A percentile compares a stretch with the other conserved stretches of the same genome.
These are phyloP conservation scores for Orthonychiurus folsomi DNA, from an alignment of 2,888 invertebrate species.

Conservation along the genomic window DNA sequence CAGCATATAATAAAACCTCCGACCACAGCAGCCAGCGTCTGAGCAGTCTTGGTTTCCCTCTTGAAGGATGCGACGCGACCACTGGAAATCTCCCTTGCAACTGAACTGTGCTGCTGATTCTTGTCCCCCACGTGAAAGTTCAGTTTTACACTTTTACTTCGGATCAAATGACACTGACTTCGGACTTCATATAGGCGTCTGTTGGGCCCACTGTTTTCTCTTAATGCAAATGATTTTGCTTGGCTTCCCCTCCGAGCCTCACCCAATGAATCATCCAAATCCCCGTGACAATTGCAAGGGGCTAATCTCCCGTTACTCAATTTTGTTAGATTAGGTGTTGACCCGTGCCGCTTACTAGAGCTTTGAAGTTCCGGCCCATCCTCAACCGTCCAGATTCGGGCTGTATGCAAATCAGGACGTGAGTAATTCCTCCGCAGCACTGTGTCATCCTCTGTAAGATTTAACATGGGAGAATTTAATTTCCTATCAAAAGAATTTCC, in stretches of 20 bases:
- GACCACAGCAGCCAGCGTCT: slow-evolving; percentile 75
- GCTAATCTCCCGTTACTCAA: neutral
- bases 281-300: neutral
- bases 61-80: slow-evolving; percentile 47
- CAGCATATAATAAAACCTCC: slow-evolving; percentile 80
- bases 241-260: neutral
- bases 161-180: neutral
- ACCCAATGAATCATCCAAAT: neutral
- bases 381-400: slow-evolving; percentile 39
- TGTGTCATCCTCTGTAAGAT: neutral
- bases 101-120: slow-evolving; percentile 32
- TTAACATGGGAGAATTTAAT: too few relatives aligned
- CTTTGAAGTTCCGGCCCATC: slow-evolving; percentile 10
- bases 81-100: slow-evolving; percentile 34
- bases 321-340: slow-evolving; percentile 1
- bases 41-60: slow-evolving; percentile 78
- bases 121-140: slow-evolving; percentile 19
- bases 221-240: neutral
- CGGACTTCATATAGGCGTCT: neutral
- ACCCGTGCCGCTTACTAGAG: neutral
- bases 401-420: neutral
- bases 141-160: slow-evolving; percentile 30
- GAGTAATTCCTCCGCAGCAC: neutral
- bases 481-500: too few relatives aligned
- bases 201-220: neutral